Evolutionary conservation across 2,888 invertebrate species (phyloP), one percentile per base, ranked within the genome.

Genomic region (Zonitis immaculata): DNA sequence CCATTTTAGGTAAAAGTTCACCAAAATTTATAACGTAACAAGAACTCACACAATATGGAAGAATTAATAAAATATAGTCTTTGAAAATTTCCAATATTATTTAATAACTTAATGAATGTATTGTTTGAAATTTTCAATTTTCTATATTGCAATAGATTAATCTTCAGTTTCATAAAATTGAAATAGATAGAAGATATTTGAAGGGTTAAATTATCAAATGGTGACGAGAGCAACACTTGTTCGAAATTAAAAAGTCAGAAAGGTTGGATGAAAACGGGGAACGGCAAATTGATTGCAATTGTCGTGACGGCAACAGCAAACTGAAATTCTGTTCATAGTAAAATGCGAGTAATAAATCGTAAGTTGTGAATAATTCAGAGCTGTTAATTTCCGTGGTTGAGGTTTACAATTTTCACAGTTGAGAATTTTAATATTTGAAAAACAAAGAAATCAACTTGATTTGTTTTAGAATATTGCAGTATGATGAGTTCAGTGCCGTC

Each of bases 211-310:
- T 52, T 44, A 28, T 44, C 48, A 45, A 28, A 49, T 49, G 52
- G 49, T 58, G 53, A 50, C 48, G 43, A 58, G 54, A 53, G 47
- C 51, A 54, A 54, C 58, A 57, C 54, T 52, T 44, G 57, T 59
- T 59, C 57, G 56, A 56, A 62, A 51, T 50, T 50, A 51, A 54
- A 51, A 54, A 54, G 50, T 54, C 47, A 44, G 50, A 47, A 47
- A 50, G 43, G 50, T 44, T 47, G 54, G 57, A 52, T n/a, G n/a
- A n/a, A n/a, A 58, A 57, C 58, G 46, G 53, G 56, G 61, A 61
- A 57, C 61, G 59, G 64, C 65, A 65, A 66, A 68, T 68, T 67
- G 68, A 67, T 66, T 66, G 65, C 65, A 67, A 65, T 66, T 65
- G 61, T 60, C 59, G 57, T 58, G 62, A 59, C 59, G 58, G 58